Base-by-base conservation (phyloP, 2,888 invertebrate species). In the Listrodromus nycthemerus region DNA sequence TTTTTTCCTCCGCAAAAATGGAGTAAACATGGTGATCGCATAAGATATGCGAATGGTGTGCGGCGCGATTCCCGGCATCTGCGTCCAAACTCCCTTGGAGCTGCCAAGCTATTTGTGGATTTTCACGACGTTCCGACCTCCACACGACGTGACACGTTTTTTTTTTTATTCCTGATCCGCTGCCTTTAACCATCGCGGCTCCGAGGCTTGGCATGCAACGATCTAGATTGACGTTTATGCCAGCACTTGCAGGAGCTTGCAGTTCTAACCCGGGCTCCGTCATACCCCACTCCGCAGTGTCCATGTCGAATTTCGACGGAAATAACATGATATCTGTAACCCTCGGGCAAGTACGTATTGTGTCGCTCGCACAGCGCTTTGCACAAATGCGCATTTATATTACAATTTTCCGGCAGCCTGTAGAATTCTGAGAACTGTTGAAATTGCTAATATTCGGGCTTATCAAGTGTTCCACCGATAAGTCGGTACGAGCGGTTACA, bases 31-130 rank as follows among this genome's bases (percentile, higher is more conserved):
- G 61, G 27, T 33, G 76, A 58, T 63, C 24, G 66, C 66, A 66
- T 67, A 76, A 76, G 27, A 48, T 78, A 78, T 78, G 61, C 70
- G 63, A 58, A 70, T 37, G 63, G 58, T 41, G 41, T 50, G 30
- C 33, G 76, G 76, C 66, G 66, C 66, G 67, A 58, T 33, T 71
- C 41, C 71, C 19, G 16, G 48, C 63, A 61, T 73, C 45, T 61
- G 73, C 61, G 58, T 27, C 61, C 73, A 45, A 61, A 27, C 24
- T 27, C 16, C 13, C 7, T 27, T 7, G 19, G 16, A 30, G n/a
- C 16, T 27, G 61, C 27, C 33, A 27, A 61, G 33, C 24, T 71
- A 21, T 61, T 74, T 50, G 48, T 48, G 33, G 19, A 19, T 50
- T 63, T 74, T 74, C 48, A 21, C 55, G 55, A 21, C 55, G 21